A percentile compares a stretch with the other conserved stretches of the same genome.
Conservation (phyloP, 2,797 vertebrate species). For the Pseudochirops corinnae region DNA sequence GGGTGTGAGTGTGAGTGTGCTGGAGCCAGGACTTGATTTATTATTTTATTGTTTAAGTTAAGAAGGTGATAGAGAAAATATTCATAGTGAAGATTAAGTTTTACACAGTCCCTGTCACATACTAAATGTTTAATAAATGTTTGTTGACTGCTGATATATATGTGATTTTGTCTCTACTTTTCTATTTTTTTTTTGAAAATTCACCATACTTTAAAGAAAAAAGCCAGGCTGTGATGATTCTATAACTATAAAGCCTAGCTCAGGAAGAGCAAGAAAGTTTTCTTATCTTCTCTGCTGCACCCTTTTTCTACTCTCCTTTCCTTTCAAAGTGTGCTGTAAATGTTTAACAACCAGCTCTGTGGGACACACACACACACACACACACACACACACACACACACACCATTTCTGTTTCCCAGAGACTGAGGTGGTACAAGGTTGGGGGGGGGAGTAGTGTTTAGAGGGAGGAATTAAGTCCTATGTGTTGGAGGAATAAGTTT, state of each 20-base stretch:
- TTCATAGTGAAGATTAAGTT: conserved; percentile 7
- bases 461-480: not conserved
- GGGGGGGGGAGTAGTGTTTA: too few relatives aligned
- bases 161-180: not conserved
- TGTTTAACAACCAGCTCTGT: not conserved
- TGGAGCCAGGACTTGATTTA: not conserved
- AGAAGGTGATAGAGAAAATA: not conserved
- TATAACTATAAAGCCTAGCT: not conserved
- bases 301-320: not conserved
- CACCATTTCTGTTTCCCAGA: not conserved
- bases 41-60: not conserved
- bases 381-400: not conserved
- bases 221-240: not conserved
- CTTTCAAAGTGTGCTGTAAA: not conserved
- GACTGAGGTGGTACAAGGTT: not conserved
- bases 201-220: not conserved
- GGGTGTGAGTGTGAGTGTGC: too few relatives aligned
- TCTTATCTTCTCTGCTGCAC: not conserved
- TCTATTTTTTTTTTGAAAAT: not conserved
- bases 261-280: not conserved
- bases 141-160: not conserved
- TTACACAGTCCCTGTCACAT: conserved; percentile 19
- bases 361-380: not conserved
- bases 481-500: not conserved
- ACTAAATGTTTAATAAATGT: not conserved